Conservation (phyloP, 1,140 invertebrate species). For the Branchinecta lindahli region DNA sequence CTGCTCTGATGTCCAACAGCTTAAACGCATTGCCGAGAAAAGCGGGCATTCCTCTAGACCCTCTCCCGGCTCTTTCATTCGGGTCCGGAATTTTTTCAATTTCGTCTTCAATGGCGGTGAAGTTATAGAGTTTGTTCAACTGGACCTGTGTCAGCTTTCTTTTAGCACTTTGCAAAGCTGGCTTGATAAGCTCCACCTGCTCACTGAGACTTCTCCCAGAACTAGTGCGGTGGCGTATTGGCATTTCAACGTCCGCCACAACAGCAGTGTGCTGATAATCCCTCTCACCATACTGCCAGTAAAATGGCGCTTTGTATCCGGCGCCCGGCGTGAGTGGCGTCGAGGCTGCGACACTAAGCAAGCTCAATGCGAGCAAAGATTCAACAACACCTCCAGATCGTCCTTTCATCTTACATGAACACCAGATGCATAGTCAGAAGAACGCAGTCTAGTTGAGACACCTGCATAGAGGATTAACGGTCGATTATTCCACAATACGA, state of each 20-base stretch:
- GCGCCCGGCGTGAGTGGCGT: not conserved
- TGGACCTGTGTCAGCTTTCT: conserved; percentile 13
- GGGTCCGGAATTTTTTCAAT: conserved; percentile 21
- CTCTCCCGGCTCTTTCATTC: conserved; percentile 20
- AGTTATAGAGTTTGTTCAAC: conserved; percentile 20
- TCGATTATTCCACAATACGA: too few relatives aligned
- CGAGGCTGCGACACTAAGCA: not conserved
- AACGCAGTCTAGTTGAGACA: too few relatives aligned
- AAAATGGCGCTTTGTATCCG: not conserved
- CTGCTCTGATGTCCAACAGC: conserved; percentile 62
- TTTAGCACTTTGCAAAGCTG: conserved; percentile 15
- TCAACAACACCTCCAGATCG: not conserved
- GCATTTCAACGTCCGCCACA: not conserved
- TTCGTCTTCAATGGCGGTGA: conserved; percentile 23
- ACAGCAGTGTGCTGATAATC: not conserved
- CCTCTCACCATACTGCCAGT: not conserved
- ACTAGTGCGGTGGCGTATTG: not conserved
- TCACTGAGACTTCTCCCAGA: not conserved
- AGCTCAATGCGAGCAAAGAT: not conserved
- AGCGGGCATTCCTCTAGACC: conserved; percentile 21
- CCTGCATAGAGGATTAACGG: too few relatives aligned
- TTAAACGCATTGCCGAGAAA: conserved; percentile 57
- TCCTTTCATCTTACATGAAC: not conserved
- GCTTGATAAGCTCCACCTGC: conserved; percentile 14
- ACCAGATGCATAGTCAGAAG: too few relatives aligned